Base-by-base conservation (phyloP, 1,140 invertebrate species). In the Drosophila pectinifera region DNA sequence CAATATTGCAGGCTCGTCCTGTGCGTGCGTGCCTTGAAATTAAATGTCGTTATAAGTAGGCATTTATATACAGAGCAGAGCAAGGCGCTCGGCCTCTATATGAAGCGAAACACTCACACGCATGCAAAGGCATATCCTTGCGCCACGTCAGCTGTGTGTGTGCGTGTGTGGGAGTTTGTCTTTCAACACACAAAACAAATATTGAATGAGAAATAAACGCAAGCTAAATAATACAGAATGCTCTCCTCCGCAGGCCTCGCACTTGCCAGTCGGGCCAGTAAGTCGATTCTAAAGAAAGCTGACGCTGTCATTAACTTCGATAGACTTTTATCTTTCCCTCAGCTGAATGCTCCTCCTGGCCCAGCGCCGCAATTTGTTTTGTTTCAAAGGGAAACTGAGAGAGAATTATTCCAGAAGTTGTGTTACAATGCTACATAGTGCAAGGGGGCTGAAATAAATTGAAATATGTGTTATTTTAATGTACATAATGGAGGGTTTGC, bases 21-120 rank as follows among this genome's bases (percentile, higher is more conserved):
- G 46, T 70, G 67, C 61, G 76, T 79, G 84, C 84, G 84, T 89
- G 84, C 84, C 54, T 80, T 84, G 84, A 89, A 89, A 89, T 89
- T 89, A 89, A 89, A 89, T 89, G 80, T 88, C 73, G 72, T 89
- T 88, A 88, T 86, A 86, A 88, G 83, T 88, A 86, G 83, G 83
- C 83, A 86, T 86, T 86, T 88, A 88, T 86, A 86, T 88, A 88
- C 84, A 88, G 67, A 55, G 65, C 84, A 76, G 67, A 54, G 65
- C 39, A 65, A 79, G 64, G 41, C 18, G 59, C 45, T 16, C 36
- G 45, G 61, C 28, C 36, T 48, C 64, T 65, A 65, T 65, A 68
- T 68, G 59, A 51, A 51, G 43, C 61, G 45, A 65, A 38, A 36
- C 51, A 58, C 57, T 55, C 43, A 62, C 45, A 64, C 28, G 41